Evolutionary conservation across 2,888 invertebrate species (phyloP).

Genomic region (Euspilapteryx auroguttella): DNA sequence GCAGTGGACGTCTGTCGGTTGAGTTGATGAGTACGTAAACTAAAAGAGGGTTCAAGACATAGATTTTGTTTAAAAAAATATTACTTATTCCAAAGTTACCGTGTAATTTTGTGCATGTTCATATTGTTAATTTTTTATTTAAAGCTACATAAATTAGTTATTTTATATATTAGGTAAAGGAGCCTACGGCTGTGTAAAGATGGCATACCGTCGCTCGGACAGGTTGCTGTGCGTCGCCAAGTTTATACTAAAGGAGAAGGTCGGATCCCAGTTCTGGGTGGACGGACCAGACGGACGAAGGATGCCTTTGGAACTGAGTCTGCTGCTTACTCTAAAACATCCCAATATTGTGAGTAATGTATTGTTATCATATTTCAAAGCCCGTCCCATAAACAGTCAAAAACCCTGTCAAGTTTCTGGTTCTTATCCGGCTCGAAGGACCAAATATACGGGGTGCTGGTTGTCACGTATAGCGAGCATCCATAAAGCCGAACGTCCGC

Average conservation of each 20-base stretch:
- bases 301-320: slow-evolving; percentile 67
- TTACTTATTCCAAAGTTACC: no score
- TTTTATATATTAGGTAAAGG: slow-evolving; percentile 50
- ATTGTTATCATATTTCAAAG: no score
- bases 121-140: background rate
- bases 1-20: slow-evolving; percentile 62
- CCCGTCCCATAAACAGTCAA: no score
- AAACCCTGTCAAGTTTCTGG: no score
- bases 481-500: no score
- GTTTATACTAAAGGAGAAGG: slow-evolving; percentile 69
- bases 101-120: no score
- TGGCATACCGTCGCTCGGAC: slow-evolving; percentile 65
- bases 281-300: slow-evolving; percentile 50
- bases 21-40: slow-evolving; percentile 65
- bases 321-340: slow-evolving; percentile 67
- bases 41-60: no score
- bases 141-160: background rate
- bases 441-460: no score
- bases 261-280: slow-evolving; percentile 68
- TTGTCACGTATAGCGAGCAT: no score
- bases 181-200: slow-evolving; percentile 72
- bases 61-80: no score
- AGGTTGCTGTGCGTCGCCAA: slow-evolving; percentile 68
- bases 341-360: slow-evolving; percentile 64
- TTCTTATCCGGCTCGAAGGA: no score